Evolutionary conservation across 2,113 vertebrate genomes (phyloP), one percentile per base, ranked within the genome.

Genomic region (Equus quagga): DNA sequence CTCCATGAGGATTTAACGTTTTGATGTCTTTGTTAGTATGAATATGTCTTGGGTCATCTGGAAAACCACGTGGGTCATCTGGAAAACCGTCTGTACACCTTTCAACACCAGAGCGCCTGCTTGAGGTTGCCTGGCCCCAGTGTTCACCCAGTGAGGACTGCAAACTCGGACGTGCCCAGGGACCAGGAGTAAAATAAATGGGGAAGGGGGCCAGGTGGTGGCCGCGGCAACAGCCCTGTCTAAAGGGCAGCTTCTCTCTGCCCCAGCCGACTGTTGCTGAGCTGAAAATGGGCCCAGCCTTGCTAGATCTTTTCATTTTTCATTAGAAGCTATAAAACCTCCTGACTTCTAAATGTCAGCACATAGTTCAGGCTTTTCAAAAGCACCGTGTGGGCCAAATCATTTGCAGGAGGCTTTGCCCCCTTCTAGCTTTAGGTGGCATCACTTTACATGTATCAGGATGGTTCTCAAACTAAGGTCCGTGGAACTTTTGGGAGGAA

Each of bases 251-350:
- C 58, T 21, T 67, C 86, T 26, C 62, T 44, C 78, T 7, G 69
- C 18, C 12, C 24, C 0, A 5, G n/a, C 65, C 0, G 0, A 15
- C 28, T 0, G 0, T 11, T 4, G 23, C 79, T 6, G 33, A 62
- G 54, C 73, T n/a, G 33, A 24, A 95, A 5, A 33, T 12, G 46
- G 33, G 4, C 65, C 65, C 58, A 4, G 46, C 0, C 0, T 28
- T 1, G 19, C 80, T 31, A 14, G 41, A 44, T 19, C 54, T 44
- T 17, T 21, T 14, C 24, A 0, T 26, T 81, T 72, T 26, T 78
- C 19, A 28, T 2, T 54, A 51, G 24, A 58, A 33, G 58, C 56
- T 26, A 0, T 15, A 46, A 41, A 41, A 23, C 9, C 33, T 49
- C 46, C 31, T 44, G 28, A 15, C 9, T 31, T 94, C 75, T 60